A percentile compares a stretch with the other conserved stretches of the same genome.
Conservation (phyloP, 2,888 invertebrate species). For the Deroplatys truncata region DNA sequence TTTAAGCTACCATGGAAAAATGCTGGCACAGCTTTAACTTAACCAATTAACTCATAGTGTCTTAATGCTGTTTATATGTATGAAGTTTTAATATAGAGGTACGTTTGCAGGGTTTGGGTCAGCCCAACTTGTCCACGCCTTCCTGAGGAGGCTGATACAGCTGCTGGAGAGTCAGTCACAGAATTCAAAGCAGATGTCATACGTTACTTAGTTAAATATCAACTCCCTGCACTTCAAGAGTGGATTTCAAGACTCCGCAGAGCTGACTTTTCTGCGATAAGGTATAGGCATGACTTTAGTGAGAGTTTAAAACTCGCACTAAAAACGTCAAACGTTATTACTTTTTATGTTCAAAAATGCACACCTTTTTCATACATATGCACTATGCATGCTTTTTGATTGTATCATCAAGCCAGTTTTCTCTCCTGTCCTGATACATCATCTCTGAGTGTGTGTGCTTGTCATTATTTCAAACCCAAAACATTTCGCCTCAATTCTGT, state of each 20-base stretch:
- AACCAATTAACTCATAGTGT: background rate
- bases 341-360: background rate
- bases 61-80: background rate
- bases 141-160: slow-evolving; percentile 49
- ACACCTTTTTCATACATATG: background rate
- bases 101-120: slow-evolving; percentile 70
- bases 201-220: slow-evolving; percentile 72
- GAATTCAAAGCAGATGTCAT: slow-evolving; percentile 75
- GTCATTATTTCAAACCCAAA: too few species aligned
- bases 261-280: slow-evolving; percentile 78
- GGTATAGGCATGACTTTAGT: slow-evolving; percentile 52
- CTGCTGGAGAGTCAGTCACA: slow-evolving; percentile 75
- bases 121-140: slow-evolving; percentile 73
- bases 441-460: too few species aligned
- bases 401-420: too few species aligned
- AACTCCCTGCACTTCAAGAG: slow-evolving; percentile 58
- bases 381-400: background rate
- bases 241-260: slow-evolving; percentile 71
- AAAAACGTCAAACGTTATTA: slow-evolving; percentile 11
- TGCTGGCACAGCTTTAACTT: too few species aligned
- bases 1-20: too few species aligned
- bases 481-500: too few species aligned
- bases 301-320: slow-evolving; percentile 16
- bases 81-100: background rate
- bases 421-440: too few species aligned